Conservation (phyloP, 1,140 invertebrate species). For the Coenobita brevimanus region DNA sequence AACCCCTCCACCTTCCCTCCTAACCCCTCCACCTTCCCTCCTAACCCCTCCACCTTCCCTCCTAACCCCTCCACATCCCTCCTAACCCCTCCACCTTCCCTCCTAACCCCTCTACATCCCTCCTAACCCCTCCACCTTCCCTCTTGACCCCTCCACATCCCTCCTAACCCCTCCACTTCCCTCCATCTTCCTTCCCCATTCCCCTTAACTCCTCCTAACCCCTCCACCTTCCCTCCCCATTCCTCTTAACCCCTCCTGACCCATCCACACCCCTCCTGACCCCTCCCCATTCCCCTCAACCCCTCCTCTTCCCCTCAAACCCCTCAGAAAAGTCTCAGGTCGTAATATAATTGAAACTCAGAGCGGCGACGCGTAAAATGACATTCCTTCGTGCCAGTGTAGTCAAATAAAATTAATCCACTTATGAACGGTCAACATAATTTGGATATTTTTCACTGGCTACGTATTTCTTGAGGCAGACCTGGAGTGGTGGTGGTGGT, state of each 20-base stretch:
- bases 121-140: not conserved
- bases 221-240: not conserved
- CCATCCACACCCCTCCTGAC: not conserved
- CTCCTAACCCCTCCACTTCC: not conserved
- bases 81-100: not conserved
- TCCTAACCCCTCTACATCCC: not conserved
- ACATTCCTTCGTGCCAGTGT: conserved; percentile 49
- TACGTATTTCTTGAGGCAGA: conserved; percentile 50
- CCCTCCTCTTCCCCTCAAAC: not conserved
- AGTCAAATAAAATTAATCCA: conserved; percentile 66
- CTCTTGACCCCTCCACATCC: not conserved
- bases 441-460: conserved; percentile 56
- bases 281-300: not conserved
- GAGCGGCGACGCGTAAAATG: conserved; percentile 54
- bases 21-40: not conserved
- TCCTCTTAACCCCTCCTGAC: not conserved
- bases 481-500: no score
- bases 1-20: conserved; percentile 1
- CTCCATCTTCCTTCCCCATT: not conserved
- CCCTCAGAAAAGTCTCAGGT: conserved; percentile 46
- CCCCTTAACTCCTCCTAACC: not conserved
- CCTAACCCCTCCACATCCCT: not conserved
- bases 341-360: conserved; percentile 64
- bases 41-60: conserved; percentile 6
- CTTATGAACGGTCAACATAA: conserved; percentile 66